These are phyloP conservation scores for Danionella dracula DNA, from an alignment of 2,797 vertebrate species.

Conservation along the genomic window DNA sequence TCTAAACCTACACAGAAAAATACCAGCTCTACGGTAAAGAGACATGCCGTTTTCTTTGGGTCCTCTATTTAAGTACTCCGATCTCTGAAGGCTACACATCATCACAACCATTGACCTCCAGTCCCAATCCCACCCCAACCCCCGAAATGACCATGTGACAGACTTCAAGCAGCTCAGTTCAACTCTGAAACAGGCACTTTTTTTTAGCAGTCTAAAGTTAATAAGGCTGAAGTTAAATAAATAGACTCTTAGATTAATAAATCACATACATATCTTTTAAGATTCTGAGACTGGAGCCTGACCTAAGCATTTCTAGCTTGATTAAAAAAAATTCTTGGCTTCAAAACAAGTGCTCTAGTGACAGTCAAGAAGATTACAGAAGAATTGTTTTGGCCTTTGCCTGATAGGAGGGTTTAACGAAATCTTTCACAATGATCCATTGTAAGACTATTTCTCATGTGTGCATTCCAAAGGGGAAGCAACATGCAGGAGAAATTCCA, in stretches of 20 bases:
- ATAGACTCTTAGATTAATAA: slow-evolving; percentile 15
- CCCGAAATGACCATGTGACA: slow-evolving; percentile 32
- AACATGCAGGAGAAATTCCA: too few relatives aligned
- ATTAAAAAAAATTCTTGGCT: slow-evolving; percentile 51
- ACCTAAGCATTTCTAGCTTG: slow-evolving; percentile 37
- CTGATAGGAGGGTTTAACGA: slow-evolving; percentile 50
- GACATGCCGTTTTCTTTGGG: slow-evolving; percentile 1
- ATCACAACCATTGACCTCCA: slow-evolving; percentile 41
- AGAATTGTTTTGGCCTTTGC: slow-evolving; percentile 51
- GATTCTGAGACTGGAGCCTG: slow-evolving; percentile 19
- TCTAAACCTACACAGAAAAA: not conserved
- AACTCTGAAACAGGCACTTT: slow-evolving; percentile 35
- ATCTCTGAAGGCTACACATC: slow-evolving; percentile 14
- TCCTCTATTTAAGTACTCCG: slow-evolving; percentile 7
- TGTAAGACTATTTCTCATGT: slow-evolving; percentile 46
- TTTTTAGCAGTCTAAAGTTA: slow-evolving; percentile 17
- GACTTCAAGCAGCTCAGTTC: slow-evolving; percentile 26
- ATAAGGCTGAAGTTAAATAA: not conserved
- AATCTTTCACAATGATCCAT: slow-evolving; percentile 53
- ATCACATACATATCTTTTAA: not conserved
- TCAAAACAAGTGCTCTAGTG: slow-evolving; percentile 48
- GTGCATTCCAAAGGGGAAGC: slow-evolving; percentile 42
- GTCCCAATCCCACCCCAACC: slow-evolving; percentile 9
- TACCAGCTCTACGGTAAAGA: not conserved
- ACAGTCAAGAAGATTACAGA: slow-evolving; percentile 55